Conservation (phyloP, 2,113 vertebrate species). For the Malurus elegans region DNA sequence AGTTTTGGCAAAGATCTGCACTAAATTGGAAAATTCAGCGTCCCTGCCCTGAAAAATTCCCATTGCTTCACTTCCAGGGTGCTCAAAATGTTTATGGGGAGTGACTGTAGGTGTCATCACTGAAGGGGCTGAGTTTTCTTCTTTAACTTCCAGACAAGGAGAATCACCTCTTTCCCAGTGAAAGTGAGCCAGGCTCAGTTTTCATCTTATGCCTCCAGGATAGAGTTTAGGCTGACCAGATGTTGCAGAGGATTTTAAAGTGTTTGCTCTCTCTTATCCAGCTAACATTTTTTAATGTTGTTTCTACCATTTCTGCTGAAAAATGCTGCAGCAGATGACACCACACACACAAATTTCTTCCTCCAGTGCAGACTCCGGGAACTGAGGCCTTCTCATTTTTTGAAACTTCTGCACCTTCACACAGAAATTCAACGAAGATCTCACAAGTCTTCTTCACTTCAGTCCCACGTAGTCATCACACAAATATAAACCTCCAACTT, state of each 20-base stretch:
- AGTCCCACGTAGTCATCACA: not conserved
- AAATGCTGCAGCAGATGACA: not conserved
- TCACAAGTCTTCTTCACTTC: not conserved
- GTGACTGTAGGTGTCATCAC: not conserved
- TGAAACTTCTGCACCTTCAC: not conserved
- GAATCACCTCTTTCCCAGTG: not conserved
- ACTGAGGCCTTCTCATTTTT: not conserved
- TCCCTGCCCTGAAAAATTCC: not conserved
- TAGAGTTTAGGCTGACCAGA: not conserved
- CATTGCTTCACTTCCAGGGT: not conserved
- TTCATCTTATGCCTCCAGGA: not conserved
- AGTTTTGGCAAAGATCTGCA: not conserved
- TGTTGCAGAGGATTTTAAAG: not conserved
- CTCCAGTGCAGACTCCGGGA: not conserved
- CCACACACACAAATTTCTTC: not conserved
- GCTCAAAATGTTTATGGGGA: not conserved
- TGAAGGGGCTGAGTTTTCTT: not conserved
- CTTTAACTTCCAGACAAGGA: not conserved
- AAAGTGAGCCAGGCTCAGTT: not conserved
- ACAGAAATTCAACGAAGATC: not conserved
- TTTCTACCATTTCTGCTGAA: not conserved
- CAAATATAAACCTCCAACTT: not conserved
- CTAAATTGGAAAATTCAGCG: not conserved
- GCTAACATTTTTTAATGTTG: not conserved
- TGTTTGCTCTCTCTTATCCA: not conserved